Percentiles rank a stretch among this genome's conserved stretches.
phyloP scores from a whole-genome alignment of 2,113 vertebrate species.

The Oenanthe oenanthe region DNA sequence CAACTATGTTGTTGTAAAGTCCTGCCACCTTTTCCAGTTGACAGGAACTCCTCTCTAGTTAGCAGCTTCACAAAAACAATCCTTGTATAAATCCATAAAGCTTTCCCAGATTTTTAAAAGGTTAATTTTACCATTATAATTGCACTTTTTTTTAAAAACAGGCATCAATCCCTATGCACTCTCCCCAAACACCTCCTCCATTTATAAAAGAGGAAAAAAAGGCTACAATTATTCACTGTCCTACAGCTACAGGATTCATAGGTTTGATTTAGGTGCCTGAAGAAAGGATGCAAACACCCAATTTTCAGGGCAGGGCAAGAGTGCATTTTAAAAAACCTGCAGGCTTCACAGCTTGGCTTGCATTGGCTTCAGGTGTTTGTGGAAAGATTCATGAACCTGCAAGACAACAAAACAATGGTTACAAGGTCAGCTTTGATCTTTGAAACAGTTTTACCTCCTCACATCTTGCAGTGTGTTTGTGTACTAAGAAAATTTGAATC shows the following conservation, averaged over 20 bases:
- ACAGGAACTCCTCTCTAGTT: slow-evolving; percentile 17
- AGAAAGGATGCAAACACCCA: not conserved
- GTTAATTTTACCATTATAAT: slow-evolving; percentile 66
- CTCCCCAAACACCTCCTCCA: slow-evolving; percentile 15
- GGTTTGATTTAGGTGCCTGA: not conserved
- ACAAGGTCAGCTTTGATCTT: not conserved
- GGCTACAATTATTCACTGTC: slow-evolving; percentile 58
- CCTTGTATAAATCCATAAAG: slow-evolving; percentile 51
- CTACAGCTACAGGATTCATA: slow-evolving; percentile 52
- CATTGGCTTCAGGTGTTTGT: slow-evolving; percentile 92
- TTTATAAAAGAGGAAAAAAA: slow-evolving; percentile 40
- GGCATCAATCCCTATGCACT: not conserved
- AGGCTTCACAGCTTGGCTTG: slow-evolving; percentile 89
- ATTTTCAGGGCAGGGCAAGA: not conserved
- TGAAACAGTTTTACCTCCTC: not conserved
- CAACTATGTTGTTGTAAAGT: slow-evolving; percentile 64
- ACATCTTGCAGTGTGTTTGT: not conserved
- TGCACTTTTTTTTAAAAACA: slow-evolving; percentile 73
- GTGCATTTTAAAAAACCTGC: not conserved
- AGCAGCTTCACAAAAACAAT: slow-evolving; percentile 52
- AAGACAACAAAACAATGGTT: not conserved
- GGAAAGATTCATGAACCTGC: slow-evolving; percentile 92
- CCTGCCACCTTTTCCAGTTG: slow-evolving; percentile 33
- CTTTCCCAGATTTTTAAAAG: slow-evolving; percentile 57
- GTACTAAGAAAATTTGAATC: not conserved